phyloP scores from a whole-genome alignment of 2,113 vertebrate species.

The Oreotragus oreotragus region DNA sequence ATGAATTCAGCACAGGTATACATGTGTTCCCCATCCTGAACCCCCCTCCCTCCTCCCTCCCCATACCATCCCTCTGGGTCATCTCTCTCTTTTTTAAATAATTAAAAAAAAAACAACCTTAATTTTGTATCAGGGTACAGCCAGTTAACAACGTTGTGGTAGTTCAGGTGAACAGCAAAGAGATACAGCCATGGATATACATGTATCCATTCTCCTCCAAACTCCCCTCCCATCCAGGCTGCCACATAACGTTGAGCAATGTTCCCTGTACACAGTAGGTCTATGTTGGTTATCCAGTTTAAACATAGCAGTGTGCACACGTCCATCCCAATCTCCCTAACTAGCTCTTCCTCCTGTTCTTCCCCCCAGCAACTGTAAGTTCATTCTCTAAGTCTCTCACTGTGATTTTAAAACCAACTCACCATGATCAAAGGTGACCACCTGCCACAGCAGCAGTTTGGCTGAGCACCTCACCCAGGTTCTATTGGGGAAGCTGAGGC shows the following conservation, averaged over 20 bases:
- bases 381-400: neutral
- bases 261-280: neutral
- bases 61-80: too few species aligned
- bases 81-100: neutral
- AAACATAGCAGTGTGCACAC: neutral
- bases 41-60: too few species aligned
- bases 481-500: neutral
- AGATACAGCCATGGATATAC: neutral
- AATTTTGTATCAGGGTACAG: neutral
- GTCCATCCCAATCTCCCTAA: neutral
- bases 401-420: neutral
- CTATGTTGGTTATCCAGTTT: neutral
- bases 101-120: neutral
- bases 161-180: neutral
- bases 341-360: neutral
- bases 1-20: too few species aligned
- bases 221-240: neutral
- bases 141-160: rapidly evolving
- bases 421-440: too few species aligned
- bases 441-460: rapidly evolving
- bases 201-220: neutral
- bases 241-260: neutral
- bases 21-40: too few species aligned
- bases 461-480: neutral
- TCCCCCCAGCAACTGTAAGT: neutral